Evolutionary conservation across 2,113 vertebrate species (phyloP).

Genomic region (Eolophus roseicapilla): DNA sequence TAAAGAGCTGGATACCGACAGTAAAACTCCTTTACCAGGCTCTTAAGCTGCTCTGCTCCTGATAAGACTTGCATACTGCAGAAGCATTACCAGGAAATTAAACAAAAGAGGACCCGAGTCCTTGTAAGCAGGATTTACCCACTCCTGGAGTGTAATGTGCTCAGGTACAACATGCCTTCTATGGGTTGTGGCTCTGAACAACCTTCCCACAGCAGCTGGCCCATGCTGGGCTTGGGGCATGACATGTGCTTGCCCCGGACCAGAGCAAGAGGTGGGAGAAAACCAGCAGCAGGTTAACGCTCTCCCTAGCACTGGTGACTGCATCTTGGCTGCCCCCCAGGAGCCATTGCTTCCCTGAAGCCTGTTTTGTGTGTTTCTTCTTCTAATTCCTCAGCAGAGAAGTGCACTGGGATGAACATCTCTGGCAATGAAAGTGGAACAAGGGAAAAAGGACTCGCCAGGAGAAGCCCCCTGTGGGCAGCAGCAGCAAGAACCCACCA

Average conservation of each 20-base stretch:
- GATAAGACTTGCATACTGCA: constrained; percentile 1
- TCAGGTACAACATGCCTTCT: neutral
- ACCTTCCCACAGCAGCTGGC: neutral
- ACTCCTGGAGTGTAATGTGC: neutral
- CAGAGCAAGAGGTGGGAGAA: neutral
- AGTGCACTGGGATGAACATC: neutral
- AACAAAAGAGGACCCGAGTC: constrained; percentile 36
- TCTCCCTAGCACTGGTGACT: neutral
- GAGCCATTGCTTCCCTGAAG: neutral
- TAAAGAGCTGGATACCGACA: constrained; percentile 23
- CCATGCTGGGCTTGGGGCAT: neutral
- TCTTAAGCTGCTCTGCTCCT: constrained; percentile 35
- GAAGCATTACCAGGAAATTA: constrained; percentile 51
- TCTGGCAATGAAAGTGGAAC: neutral
- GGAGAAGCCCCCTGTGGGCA: neutral
- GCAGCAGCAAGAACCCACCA: neutral
- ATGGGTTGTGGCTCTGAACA: neutral
- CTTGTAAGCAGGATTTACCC: neutral
- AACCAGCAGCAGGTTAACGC: neutral
- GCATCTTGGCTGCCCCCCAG: neutral
- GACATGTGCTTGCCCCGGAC: neutral
- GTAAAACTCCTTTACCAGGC: constrained; percentile 21
- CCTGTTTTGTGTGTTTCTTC: neutral
- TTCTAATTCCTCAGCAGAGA: neutral
- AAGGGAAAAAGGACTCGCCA: neutral